Evolutionary conservation across 1,140 invertebrate species (phyloP).

Genomic region (Campoletis sonorensis): DNA sequence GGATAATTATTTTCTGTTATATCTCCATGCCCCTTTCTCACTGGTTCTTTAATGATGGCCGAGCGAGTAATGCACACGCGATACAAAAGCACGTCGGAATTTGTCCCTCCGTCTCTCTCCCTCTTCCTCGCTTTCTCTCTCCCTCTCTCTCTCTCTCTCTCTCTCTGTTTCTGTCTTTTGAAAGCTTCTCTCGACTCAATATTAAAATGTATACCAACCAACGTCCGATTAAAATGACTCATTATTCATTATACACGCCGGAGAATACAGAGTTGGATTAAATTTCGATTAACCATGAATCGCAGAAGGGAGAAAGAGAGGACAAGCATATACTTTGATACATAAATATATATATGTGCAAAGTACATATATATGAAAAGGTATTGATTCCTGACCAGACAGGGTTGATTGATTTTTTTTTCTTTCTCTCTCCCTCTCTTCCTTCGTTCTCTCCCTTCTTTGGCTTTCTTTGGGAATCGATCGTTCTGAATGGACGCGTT

Average conservation of each 20-base stretch:
- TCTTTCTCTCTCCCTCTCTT: neutral
- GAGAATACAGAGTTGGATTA: conserved; percentile 14
- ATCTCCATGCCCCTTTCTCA: neutral
- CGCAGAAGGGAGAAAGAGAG: neutral
- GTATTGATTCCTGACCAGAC: conserved; percentile 40
- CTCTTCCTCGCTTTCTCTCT: neutral
- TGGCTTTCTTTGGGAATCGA: neutral
- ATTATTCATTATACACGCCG: neutral
- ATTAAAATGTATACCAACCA: conserved; percentile 14
- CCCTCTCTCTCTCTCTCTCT: neutral
- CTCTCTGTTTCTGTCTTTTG: neutral
- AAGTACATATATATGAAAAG: conserved; percentile 2
- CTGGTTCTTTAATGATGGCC: neutral
- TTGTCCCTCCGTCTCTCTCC: neutral
- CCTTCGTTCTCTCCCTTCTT: neutral
- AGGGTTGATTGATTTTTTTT: conserved; percentile 13
- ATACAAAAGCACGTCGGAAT: conserved; percentile 1
- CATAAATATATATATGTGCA: conserved; percentile 30
- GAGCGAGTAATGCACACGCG: neutral
- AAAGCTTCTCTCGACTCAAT: neutral
- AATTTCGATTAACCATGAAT: conserved; percentile 38
- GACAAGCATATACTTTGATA: conserved; percentile 17
- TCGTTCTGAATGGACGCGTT: conserved; percentile 17
- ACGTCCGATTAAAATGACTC: conserved; percentile 22
- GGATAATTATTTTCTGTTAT: conserved; percentile 7